phyloP scores from a whole-genome alignment of 2,797 vertebrate species.

The Gallinago solitaria region DNA sequence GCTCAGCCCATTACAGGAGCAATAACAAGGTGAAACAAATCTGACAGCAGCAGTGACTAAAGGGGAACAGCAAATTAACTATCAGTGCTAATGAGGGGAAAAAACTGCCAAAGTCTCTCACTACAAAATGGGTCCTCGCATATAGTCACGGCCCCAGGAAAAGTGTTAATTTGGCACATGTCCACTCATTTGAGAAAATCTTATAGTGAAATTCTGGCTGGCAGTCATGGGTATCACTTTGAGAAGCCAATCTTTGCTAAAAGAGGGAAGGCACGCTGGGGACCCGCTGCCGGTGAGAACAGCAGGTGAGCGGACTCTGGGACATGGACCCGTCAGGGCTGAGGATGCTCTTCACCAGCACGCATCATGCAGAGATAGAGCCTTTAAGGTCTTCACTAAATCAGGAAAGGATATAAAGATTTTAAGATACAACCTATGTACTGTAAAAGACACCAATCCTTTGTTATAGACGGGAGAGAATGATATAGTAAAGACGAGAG shows the following conservation, averaged over 20 bases:
- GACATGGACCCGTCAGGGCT: not conserved
- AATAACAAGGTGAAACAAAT: not conserved
- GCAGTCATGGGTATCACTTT: not conserved
- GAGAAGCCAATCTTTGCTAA: not conserved
- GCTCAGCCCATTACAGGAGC: not conserved
- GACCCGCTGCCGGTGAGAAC: not conserved
- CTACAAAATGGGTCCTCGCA: not conserved
- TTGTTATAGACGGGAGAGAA: not conserved
- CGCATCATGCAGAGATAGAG: not conserved
- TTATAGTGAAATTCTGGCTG: not conserved
- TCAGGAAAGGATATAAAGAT: not conserved
- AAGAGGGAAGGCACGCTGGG: not conserved
- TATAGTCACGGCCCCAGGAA: not conserved
- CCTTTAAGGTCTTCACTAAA: not conserved
- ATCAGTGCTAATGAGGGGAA: not conserved
- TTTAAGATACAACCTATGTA: not conserved
- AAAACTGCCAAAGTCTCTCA: not conserved
- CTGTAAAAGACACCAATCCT: not conserved
- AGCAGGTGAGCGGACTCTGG: rapidly evolving
- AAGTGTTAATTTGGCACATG: not conserved
- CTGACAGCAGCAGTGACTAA: not conserved
- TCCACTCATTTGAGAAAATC: not conserved
- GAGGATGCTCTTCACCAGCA: not conserved
- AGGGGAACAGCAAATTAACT: not conserved
- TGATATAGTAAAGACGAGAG: not conserved